These are phyloP conservation scores for Drosophila kepulauana DNA, from an alignment of 1,140 invertebrate species.

Conservation along the genomic window DNA sequence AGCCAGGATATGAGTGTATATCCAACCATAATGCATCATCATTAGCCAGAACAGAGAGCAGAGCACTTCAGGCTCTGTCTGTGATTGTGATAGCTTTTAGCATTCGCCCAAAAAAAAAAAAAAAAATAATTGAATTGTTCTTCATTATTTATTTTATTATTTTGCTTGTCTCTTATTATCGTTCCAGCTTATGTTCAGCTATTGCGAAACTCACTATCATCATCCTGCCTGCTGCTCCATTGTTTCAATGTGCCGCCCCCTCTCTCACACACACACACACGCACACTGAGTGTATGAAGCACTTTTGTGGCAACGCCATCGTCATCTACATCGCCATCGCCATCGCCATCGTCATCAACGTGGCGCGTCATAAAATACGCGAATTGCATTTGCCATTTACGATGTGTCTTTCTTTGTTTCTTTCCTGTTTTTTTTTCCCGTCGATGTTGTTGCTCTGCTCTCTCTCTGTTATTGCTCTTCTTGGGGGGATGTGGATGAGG, in stretches of 20 bases:
- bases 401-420: constrained; percentile 61
- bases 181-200: constrained; percentile 66
- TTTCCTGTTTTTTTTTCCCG: constrained; percentile 31
- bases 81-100: constrained; percentile 74
- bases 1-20: constrained; percentile 11
- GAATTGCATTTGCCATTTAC: constrained; percentile 84
- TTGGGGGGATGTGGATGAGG: constrained; percentile 23
- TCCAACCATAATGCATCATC: constrained; percentile 67
- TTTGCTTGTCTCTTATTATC: constrained; percentile 80
- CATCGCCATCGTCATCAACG: constrained; percentile 66
- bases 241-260: constrained; percentile 42
- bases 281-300: constrained; percentile 50
- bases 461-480: constrained; percentile 55
- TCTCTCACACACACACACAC: not conserved
- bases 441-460: not conserved
- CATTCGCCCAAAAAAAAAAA: constrained; percentile 49
- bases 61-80: constrained; percentile 39
- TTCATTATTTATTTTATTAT: constrained; percentile 83
- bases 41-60: constrained; percentile 48
- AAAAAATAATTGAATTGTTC: constrained; percentile 81
- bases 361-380: constrained; percentile 82
- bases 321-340: constrained; percentile 41
- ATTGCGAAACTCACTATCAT: constrained; percentile 53
- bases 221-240: constrained; percentile 50
- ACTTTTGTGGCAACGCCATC: constrained; percentile 62